phyloP scores from a whole-genome alignment of 2,797 vertebrate species.

The Falco concolor region DNA sequence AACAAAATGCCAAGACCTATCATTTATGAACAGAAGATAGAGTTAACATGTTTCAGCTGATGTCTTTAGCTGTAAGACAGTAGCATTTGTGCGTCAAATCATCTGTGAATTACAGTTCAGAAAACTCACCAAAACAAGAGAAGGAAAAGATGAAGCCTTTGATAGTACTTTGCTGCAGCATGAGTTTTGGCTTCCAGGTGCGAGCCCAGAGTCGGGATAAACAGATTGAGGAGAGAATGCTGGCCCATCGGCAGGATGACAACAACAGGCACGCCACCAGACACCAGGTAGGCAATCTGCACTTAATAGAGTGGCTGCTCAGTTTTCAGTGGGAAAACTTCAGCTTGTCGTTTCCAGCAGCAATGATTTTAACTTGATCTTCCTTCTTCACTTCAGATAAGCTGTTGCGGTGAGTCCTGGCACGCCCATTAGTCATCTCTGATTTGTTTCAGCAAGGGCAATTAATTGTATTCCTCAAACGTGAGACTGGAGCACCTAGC shows the following conservation, averaged over 20 bases:
- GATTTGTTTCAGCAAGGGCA: background rate
- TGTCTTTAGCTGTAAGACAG: background rate
- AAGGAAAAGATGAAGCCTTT: background rate
- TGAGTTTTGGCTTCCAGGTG: slow-evolving; percentile 80
- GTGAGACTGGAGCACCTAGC: background rate
- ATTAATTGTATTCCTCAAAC: background rate
- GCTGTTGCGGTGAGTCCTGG: background rate
- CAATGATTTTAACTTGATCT: background rate
- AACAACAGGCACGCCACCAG: slow-evolving; percentile 92
- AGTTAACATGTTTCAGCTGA: background rate
- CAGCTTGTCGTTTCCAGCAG: background rate
- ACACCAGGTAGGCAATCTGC: slow-evolving; percentile 82
- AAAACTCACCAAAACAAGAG: background rate
- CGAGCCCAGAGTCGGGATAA: slow-evolving; percentile 96
- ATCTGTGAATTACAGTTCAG: background rate
- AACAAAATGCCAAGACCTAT: background rate
- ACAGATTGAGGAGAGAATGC: slow-evolving; percentile 91
- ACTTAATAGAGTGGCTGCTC: background rate
- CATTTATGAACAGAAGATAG: accelerated
- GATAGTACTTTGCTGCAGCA: background rate
- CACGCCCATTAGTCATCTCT: background rate
- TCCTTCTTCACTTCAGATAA: background rate
- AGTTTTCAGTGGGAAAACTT: background rate
- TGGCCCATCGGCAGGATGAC: slow-evolving; percentile 90
- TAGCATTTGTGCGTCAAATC: background rate